Evolutionary conservation across 2,888 invertebrate species (phyloP).

Genomic region (Ellobium chinense): DNA sequence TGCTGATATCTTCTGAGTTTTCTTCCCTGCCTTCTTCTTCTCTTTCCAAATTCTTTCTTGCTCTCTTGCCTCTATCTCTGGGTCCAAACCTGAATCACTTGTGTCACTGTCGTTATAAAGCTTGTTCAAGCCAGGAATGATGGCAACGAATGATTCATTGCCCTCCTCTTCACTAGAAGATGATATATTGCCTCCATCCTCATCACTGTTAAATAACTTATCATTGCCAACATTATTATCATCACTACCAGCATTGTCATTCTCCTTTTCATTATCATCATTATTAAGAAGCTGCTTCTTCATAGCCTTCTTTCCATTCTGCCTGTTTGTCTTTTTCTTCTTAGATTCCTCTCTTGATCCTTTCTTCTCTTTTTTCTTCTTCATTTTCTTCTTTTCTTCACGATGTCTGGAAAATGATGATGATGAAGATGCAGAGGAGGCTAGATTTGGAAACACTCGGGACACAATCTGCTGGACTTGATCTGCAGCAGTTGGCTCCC

Average conservation of each 20-base stretch:
- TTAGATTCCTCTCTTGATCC: conserved; percentile 24
- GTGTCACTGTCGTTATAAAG: conserved; percentile 7
- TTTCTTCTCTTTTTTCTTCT: conserved; percentile 43
- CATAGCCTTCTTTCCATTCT: conserved; percentile 34
- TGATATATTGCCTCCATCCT: neutral
- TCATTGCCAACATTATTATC: no score
- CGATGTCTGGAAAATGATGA: conserved; percentile 40
- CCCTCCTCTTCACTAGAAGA: conserved; percentile 27
- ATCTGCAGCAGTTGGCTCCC: conserved; percentile 55
- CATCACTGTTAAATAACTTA: neutral
- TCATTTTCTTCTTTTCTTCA: conserved; percentile 51
- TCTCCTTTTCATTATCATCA: conserved; percentile 35
- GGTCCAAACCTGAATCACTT: conserved; percentile 31
- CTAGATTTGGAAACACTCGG: conserved; percentile 14
- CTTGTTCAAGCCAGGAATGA: neutral
- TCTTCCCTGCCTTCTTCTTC: conserved; percentile 33
- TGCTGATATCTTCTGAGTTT: conserved; percentile 17
- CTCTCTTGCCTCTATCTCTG: conserved; percentile 24
- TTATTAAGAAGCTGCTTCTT: conserved; percentile 49
- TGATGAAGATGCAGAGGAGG: neutral
- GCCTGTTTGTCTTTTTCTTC: conserved; percentile 27
- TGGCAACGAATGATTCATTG: conserved; percentile 25
- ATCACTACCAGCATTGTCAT: neutral
- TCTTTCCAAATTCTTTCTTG: conserved; percentile 21
- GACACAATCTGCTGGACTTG: conserved; percentile 52